Base-by-base conservation (phyloP, 2,113 vertebrate genomes). In the Sinocyclocheilus maitianheensis region DNA sequence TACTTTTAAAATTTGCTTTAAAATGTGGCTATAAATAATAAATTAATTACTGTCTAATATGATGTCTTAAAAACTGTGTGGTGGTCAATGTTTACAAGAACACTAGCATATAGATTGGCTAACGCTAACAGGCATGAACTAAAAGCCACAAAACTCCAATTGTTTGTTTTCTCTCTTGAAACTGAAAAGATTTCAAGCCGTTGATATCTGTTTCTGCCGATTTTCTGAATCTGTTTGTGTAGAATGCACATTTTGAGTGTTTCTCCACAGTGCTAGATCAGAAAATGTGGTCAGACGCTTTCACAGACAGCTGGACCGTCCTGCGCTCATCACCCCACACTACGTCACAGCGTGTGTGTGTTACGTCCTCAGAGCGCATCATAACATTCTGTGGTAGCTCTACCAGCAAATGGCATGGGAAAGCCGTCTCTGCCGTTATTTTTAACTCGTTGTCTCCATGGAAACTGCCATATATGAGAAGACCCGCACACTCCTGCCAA, bases 371-470 rank as follows among this genome's bases (percentile, higher is more conserved):
- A 2, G 26, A 51, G 69, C 22, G 37, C 65, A 87, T 87, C 84
- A 79, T 62, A 87, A 83, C 87, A 85, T 81, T 86, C 76, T 9
- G 80, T 26, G 75, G 46, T 40, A 51, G 81, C 55, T 22, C 16
- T 37, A 83, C 86, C 85, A 87, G 83, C 81, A 74, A 89, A 86
- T 75, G 71, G 91, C 75, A 91, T 84, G 85, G 84, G 84, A 86
- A 89, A 81, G 34, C 77, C 77, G 75, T 87, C 88, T 88, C 91
- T 74, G 78, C 78, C 71, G 72, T 91, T 89, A 89, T 89, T 90
- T 88, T 85, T 90, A 91, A 91, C 71, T 62, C 22, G 4, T 26
- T 88, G 83, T 93, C 91, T 90, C 92, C 89, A 92, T 94, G 91
- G 91, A 90, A 92, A 93, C 87, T 84, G 69, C 89, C 78, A 87